Evolutionary conservation across 2,888 invertebrate species (phyloP), one percentile per base, ranked within the genome.

Genomic region (Embidobia sp.): DNA sequence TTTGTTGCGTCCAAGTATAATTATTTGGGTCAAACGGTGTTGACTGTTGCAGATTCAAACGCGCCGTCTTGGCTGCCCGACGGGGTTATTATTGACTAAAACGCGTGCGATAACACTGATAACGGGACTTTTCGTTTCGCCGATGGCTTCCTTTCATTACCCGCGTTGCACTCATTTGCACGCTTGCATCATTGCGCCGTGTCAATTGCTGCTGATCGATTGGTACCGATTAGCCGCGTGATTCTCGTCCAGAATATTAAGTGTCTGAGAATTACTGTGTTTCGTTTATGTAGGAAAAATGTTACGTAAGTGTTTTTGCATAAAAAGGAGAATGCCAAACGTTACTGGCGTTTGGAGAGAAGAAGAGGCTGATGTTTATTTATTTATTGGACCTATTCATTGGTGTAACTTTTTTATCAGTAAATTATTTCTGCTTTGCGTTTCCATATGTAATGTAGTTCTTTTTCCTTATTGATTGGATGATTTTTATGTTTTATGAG

Each of bases 141-240:
- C 18, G 31, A 29, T 40, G 26, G 18, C 15, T 72, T 55, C 55
- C 35, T 51, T 55, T 37, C 55, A 13, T 53, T 51, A 44, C 13
- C 55, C 37, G 11, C 29, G 11, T n/a, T 31, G 37, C 48, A 33
- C 40, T 73, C 49, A 49, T 73, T 73, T 55, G 55, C 31, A 48
- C 48, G 40, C 40, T 40, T 16, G 49, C 53, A 61, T 57, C 33
- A 53, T 27, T 48, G 55, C 42, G 27, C 64, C 19, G 44, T 37
- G 64, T 55, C 73, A 73, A 66, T 66, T 37, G 59, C 44, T 29
- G 27, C 37, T 40, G 55, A 64, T 57, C 66, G 57, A 66, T 59
- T 49, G 51, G 16, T 53, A 46, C 29, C 57, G 67, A 67, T 67
- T 67, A 57, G 46, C 37, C 11, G 31, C 35, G 53, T 61, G 13